Base-by-base conservation (phyloP, 2,797 vertebrate species). In the Setipinna tenuifilis region DNA sequence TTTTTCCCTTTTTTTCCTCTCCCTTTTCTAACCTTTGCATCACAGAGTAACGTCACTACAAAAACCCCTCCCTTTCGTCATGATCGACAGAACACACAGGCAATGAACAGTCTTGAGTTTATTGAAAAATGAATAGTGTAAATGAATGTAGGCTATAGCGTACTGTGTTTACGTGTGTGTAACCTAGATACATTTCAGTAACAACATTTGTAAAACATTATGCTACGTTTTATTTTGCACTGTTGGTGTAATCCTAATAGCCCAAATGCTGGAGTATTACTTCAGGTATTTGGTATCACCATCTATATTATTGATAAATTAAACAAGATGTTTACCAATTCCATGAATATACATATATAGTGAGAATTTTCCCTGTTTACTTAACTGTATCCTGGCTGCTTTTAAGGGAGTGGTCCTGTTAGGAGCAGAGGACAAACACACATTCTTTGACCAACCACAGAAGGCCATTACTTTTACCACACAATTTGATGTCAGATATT, bases 21-120 rank as follows among this genome's bases (percentile, higher is more conserved):
- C 89, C 93, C 92, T 90, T 91, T 87, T 65, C 87, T 44, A 83
- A 81, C 85, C 82, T 86, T 86, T 89, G 90, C 92, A 88, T 89
- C 90, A 89, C 89, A 83, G 85, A 91, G 88, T 21, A 78, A 87
- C 91, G 90, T 91, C 90, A 90, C 85, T 50, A 5, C 19, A 57
- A 21, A 14, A 59, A 31, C 25, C 91, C 91, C 89, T 85, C 91
- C 91, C 75, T 50, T 11, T 54, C 46, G 3, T 1, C 9, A 23
- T 87, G 83, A 91, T 48, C 75, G 84, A 54, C 89, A 87, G 54
- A 2, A 9, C 3, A 5, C 46, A 1, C 2, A 54, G 25, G 83
- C 86, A 91, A 91, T 87, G n/a, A 75, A 17, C 17, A 41, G 71
- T 78, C 31, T 78, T 0, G 35, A 78, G 71, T 44, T 44, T 44